phyloP scores from a whole-genome alignment of 2,888 invertebrate genomes.

The Actias luna region DNA sequence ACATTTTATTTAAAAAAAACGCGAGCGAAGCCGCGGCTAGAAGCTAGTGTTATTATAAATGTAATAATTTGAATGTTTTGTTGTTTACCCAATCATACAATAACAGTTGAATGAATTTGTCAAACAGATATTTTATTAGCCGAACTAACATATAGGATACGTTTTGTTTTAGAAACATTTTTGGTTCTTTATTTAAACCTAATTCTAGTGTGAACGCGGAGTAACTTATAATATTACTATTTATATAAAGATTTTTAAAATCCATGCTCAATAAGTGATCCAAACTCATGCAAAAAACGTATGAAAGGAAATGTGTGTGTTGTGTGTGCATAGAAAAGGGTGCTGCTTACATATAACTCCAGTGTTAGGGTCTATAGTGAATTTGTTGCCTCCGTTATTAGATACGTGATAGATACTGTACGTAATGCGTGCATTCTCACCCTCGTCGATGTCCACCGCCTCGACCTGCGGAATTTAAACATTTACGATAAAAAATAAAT shows the following conservation, averaged over 20 bases:
- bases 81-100: too few relatives aligned
- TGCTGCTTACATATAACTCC: slow-evolving; percentile 85
- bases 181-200: too few relatives aligned
- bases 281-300: not conserved
- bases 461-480: slow-evolving; percentile 77
- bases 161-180: too few relatives aligned
- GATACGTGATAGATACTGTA: slow-evolving; percentile 95
- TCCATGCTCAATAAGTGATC: not conserved
- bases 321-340: slow-evolving; percentile 19
- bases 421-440: slow-evolving; percentile 89
- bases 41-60: too few relatives aligned
- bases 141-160: too few relatives aligned
- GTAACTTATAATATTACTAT: not conserved
- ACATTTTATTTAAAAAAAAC: too few relatives aligned
- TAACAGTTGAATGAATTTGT: too few relatives aligned
- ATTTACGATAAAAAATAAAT: not conserved
- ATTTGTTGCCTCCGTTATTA: slow-evolving; percentile 93
- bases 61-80: too few relatives aligned
- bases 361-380: slow-evolving; percentile 89
- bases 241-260: not conserved
- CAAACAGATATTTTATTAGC: too few relatives aligned
- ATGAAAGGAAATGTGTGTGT: slow-evolving; percentile 16
- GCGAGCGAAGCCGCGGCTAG: too few relatives aligned
- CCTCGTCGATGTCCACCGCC: slow-evolving; percentile 93
- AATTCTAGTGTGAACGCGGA: too few relatives aligned